Base-by-base conservation (phyloP, 2,888 invertebrate genomes). In the Cetonia aurata region DNA sequence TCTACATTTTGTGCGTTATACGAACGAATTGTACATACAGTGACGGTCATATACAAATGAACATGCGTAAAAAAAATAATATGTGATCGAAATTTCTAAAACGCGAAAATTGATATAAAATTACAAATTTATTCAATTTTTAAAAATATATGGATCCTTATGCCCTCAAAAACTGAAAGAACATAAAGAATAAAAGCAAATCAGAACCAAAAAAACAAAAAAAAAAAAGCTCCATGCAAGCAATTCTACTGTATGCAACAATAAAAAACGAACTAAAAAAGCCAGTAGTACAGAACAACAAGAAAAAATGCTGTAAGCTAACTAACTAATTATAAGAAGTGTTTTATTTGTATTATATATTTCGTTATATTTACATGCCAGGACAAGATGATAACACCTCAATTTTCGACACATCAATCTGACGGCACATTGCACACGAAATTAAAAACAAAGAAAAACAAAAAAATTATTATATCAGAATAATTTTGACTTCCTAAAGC, bases 381-480 rank as follows among this genome's bases (percentile, higher is more conserved):
- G n/a, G n/a, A 25, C 53, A 53, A 53, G 25, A 41, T 6, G 44
- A 44, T 12, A 8, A 6, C 13, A 13, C 15, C 12, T 13, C 6
- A 46, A 12, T 46, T 46, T 12, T n/a, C 6, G n/a, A 46, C 15
- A 46, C 25, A 19, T n/a, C 53, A 31, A 53, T 17, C 48, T 50
- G 56, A 67, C 53, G 66, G 57, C 67, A 70, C 70, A 70, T 70
- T 70, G 70, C 70, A 70, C 70, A 67, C 25, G 25, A 25, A 25
- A 25, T 25, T 25, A 25, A 25, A 25, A 25, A 25, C 25, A 25
- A 25, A 25, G 12, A 25, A 37, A 10, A 60, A 46, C 31, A 25
- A 31, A 25, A 37, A 10, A 60, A 46, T 48, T 33, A 55, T 53
- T 52, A 70, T 15, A 65, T n/a, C 41, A 33, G 25, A 52, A 67